Conservation (phyloP, 2,888 invertebrate species). For the Lycaena phlaeas region DNA sequence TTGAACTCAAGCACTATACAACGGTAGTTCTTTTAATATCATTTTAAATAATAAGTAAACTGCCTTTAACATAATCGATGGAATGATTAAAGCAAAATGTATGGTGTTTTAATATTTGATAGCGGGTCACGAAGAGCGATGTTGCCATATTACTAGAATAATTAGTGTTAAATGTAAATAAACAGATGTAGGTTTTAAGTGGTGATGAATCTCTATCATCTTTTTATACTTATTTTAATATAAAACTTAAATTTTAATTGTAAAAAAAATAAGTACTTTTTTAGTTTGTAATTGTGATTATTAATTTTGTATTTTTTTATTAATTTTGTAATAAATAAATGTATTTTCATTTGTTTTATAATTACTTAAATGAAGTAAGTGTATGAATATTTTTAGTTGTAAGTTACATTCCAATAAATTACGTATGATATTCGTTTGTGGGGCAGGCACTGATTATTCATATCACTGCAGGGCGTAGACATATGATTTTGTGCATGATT, state of each 20-base stretch:
- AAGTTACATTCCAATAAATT: too few relatives aligned
- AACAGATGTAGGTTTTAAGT: background rate
- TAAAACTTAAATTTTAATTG: background rate
- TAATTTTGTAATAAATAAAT: too few relatives aligned
- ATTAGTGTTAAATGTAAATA: background rate
- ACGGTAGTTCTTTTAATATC: slow-evolving; percentile 2
- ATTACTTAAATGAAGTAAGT: too few relatives aligned
- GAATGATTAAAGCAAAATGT: too few relatives aligned
- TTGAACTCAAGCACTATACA: slow-evolving; percentile 6
- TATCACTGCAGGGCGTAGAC: background rate
- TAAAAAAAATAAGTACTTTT: background rate
- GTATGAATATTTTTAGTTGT: too few relatives aligned
- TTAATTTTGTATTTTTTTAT: too few relatives aligned
- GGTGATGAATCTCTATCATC: background rate
- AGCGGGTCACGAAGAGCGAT: slow-evolving; percentile 2
- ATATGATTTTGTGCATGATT: slow-evolving; percentile 1
- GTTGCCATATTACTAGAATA: slow-evolving; percentile 1
- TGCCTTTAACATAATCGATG: too few relatives aligned
- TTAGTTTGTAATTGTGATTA: too few relatives aligned
- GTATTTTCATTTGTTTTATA: too few relatives aligned
- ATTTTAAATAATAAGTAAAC: background rate
- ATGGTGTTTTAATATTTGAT: too few relatives aligned
- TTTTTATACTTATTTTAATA: background rate
- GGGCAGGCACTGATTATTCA: too few relatives aligned
- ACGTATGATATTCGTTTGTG: too few relatives aligned